Percentiles rank a stretch among this genome's conserved stretches.
Evolutionary conservation across 2,888 invertebrate genomes (phyloP).

Genomic region (Nomada goodeniana): DNA sequence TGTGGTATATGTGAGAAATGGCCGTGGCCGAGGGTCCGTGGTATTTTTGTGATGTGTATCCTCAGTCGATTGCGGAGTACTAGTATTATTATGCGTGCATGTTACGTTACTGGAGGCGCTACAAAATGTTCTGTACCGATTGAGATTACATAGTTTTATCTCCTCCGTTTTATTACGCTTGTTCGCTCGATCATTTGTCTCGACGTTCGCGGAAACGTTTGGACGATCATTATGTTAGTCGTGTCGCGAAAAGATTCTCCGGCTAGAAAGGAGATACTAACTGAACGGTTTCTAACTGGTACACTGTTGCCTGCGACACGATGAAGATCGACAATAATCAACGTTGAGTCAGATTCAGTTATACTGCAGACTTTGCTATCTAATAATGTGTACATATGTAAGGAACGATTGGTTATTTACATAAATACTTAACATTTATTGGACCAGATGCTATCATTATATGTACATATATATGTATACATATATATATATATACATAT

Average conservation of each 20-base stretch:
- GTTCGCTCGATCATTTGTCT: slow-evolving; percentile 42
- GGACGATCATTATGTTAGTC: slow-evolving; percentile 26
- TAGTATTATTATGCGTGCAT: slow-evolving; percentile 58
- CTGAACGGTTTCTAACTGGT: slow-evolving; percentile 15
- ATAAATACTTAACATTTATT: slow-evolving; percentile 78
- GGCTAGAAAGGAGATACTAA: slow-evolving; percentile 1
- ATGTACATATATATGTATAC: slow-evolving; percentile 57
- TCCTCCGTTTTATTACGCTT: slow-evolving; percentile 51
- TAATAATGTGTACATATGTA: slow-evolving; percentile 60
- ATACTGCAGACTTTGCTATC: slow-evolving; percentile 36
- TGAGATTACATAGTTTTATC: slow-evolving; percentile 62
- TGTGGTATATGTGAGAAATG: slow-evolving; percentile 45
- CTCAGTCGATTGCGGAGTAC: slow-evolving; percentile 48
- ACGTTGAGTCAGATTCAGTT: slow-evolving; percentile 47
- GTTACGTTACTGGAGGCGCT: slow-evolving; percentile 42
- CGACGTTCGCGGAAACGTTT: slow-evolving; percentile 22
- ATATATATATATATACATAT: slow-evolving; percentile 67
- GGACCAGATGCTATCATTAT: slow-evolving; percentile 73
- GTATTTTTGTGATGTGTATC: slow-evolving; percentile 38
- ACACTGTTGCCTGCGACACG: slow-evolving; percentile 25
- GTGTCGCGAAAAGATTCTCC: slow-evolving; percentile 13
- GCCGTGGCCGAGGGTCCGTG: slow-evolving; percentile 11
- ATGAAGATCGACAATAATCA: slow-evolving; percentile 69
- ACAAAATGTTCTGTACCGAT: slow-evolving; percentile 52
- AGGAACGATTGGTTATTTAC: slow-evolving; percentile 62